phyloP scores from a whole-genome alignment of 2,113 vertebrate species.

The Alces alces region DNA sequence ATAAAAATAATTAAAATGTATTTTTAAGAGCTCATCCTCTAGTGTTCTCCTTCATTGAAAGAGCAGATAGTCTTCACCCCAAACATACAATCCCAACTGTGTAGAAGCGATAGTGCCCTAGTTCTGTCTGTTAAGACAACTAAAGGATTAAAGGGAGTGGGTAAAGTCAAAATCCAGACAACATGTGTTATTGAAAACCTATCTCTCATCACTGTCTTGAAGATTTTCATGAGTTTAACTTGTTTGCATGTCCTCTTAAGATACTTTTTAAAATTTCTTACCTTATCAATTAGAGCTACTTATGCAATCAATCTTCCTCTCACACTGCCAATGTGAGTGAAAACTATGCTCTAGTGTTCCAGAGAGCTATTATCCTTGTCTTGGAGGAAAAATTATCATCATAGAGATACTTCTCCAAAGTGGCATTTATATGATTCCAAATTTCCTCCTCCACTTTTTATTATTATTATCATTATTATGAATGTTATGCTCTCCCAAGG shows the following conservation, averaged over 20 bases:
- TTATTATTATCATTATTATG: not conserved
- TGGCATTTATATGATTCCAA: not conserved
- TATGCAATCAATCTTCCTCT: not conserved
- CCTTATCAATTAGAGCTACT: not conserved
- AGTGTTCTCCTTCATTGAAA: not conserved
- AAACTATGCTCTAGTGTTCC: not conserved
- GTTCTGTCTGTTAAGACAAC: not conserved
- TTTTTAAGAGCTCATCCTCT: not conserved
- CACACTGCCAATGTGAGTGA: not conserved
- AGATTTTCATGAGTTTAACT: not conserved
- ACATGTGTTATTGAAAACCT: not conserved
- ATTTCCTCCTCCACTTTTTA: not conserved
- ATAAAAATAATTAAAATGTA: not conserved
- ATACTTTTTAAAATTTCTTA: not conserved
- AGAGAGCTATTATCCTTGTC: not conserved
- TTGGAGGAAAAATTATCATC: not conserved
- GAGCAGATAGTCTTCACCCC: not conserved
- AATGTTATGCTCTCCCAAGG: not conserved
- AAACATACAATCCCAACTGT: no score
- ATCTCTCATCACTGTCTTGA: not conserved
- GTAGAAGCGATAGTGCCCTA: not conserved
- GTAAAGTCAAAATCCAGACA: not conserved
- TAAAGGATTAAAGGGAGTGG: not conserved
- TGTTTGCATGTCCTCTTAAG: not conserved
- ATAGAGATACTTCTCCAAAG: not conserved